Conservation (phyloP, 2,888 invertebrate species). For the Drosophila engyochracea region DNA sequence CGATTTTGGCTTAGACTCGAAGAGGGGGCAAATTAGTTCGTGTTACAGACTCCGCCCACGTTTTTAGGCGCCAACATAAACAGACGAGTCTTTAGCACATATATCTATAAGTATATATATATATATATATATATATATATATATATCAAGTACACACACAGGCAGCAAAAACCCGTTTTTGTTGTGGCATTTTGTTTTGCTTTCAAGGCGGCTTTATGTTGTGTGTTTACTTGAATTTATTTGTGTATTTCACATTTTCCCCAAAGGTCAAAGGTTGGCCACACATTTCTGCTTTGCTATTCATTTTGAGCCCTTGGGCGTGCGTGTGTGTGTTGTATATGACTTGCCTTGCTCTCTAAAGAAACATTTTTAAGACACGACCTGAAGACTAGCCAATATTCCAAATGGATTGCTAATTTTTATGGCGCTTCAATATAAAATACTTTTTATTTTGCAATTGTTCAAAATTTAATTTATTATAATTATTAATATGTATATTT, state of each 20-base stretch:
- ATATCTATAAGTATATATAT: background rate
- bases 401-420: slow-evolving; percentile 1
- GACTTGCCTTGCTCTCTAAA: slow-evolving; percentile 4
- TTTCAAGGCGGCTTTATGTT: slow-evolving; percentile 57
- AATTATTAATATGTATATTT: background rate
- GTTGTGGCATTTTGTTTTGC: slow-evolving; percentile 44
- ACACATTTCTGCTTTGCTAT: slow-evolving; percentile 50
- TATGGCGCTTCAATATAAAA: background rate
- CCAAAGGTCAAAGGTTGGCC: slow-evolving; percentile 72
- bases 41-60: slow-evolving; percentile 42
- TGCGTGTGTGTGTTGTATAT: background rate
- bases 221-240: slow-evolving; percentile 71
- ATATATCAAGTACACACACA: background rate
- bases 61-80: slow-evolving; percentile 37
- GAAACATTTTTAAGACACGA: background rate
- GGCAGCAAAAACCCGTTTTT: slow-evolving; percentile 1
- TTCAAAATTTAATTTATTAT: background rate
- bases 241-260: slow-evolving; percentile 75
- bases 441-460: background rate
- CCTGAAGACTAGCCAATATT: background rate
- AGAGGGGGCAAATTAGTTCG: slow-evolving; percentile 58
- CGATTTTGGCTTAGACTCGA: slow-evolving; percentile 53
- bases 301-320: slow-evolving; percentile 27
- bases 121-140: background rate
- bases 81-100: slow-evolving; percentile 14